Percentiles rank a stretch among this genome's conserved stretches.
phyloP scores from a whole-genome alignment of 2,888 invertebrate species.

The Trissolcus brochymenae region DNA sequence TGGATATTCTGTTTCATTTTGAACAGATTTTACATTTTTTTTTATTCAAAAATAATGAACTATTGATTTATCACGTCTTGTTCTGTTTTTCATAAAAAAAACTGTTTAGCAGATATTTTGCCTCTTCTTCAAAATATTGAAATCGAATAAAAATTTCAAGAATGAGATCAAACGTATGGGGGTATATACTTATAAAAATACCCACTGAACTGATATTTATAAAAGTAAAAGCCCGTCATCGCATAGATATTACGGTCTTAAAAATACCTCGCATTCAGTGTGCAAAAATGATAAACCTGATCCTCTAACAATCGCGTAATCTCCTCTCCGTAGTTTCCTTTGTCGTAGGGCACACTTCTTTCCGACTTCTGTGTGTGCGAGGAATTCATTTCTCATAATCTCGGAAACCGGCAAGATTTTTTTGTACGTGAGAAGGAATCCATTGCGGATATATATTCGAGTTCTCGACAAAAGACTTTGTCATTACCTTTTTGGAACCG shows the following conservation, averaged over 20 bases:
- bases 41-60: too few relatives aligned
- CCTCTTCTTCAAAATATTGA: too few relatives aligned
- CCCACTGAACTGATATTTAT: not conserved
- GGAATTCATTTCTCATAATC: constrained; percentile 20
- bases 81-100: too few relatives aligned
- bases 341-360: constrained; percentile 13
- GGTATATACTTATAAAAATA: too few relatives aligned
- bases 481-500: not conserved
- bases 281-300: constrained; percentile 6
- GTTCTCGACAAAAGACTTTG: not conserved
- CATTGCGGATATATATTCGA: not conserved
- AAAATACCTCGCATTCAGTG: not conserved
- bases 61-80: too few relatives aligned
- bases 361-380: constrained; percentile 2
- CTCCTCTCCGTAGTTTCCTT: constrained; percentile 13
- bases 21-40: too few relatives aligned
- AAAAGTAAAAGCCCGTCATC: not conserved
- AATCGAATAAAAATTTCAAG: too few relatives aligned
- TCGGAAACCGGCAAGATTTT: constrained; percentile 2
- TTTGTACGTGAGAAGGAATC: constrained; percentile 27
- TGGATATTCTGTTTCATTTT: too few relatives aligned
- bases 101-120: too few relatives aligned
- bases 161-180: too few relatives aligned
- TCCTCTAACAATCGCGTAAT: constrained; percentile 14
- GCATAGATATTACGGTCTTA: constrained; percentile 1